Conservation (phyloP, 1,140 invertebrate genomes). For the Drosophila teissieri region DNA sequence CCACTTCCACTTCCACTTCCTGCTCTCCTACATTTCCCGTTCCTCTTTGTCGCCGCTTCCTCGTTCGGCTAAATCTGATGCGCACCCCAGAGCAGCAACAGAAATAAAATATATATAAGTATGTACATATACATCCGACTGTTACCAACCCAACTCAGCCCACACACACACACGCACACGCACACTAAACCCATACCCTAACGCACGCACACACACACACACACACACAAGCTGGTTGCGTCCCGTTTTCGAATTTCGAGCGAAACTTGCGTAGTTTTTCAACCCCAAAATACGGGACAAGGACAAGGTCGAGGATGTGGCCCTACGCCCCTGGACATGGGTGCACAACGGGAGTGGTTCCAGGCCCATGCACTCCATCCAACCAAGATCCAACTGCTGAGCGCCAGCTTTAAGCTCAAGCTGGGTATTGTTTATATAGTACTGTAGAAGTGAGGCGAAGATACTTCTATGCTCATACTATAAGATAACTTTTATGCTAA, state of each 20-base stretch:
- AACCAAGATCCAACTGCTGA: not conserved
- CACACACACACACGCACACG: slow-evolving; percentile 18
- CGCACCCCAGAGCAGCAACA: slow-evolving; percentile 51
- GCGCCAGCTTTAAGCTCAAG: not conserved
- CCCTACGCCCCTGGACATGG: slow-evolving; percentile 22
- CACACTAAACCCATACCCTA: not conserved
- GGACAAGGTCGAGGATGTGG: slow-evolving; percentile 50
- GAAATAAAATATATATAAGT: not conserved
- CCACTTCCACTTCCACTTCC: slow-evolving; percentile 4
- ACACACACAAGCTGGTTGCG: slow-evolving; percentile 19
- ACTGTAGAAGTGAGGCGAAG: no score
- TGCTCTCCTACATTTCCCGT: slow-evolving; percentile 4
- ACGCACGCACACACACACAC: not conserved
- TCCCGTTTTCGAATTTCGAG: slow-evolving; percentile 64
- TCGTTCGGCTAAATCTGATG: slow-evolving; percentile 51
- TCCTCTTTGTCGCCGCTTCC: slow-evolving; percentile 29
- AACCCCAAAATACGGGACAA: slow-evolving; percentile 60
- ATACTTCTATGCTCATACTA: no score
- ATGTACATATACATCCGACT: slow-evolving; percentile 42
- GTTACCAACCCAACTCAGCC: slow-evolving; percentile 60
- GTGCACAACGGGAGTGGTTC: not conserved
- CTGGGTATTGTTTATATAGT: not conserved
- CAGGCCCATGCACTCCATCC: not conserved
- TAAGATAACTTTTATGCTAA: no score
- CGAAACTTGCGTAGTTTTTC: slow-evolving; percentile 54